Evolutionary conservation across 2,797 vertebrate genomes (phyloP).

Genomic region (Microctenopoma steveboyesi): DNA sequence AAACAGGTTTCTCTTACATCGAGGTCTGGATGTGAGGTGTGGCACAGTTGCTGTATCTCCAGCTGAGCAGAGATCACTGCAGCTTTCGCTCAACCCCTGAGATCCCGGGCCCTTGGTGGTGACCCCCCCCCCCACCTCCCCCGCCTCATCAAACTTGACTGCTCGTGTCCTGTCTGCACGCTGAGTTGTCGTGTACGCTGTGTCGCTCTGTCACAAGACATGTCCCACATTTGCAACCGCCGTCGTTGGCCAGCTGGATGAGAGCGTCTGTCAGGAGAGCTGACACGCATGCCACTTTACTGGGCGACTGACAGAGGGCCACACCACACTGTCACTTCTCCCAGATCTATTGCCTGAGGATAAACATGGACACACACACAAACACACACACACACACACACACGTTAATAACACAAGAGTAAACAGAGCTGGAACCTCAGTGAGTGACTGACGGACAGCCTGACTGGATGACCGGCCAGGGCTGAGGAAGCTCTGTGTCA

Average conservation of each 20-base stretch:
- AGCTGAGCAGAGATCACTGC: constrained; percentile 73
- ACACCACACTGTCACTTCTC: constrained; percentile 81
- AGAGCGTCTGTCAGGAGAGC: constrained; percentile 82
- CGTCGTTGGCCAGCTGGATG: constrained; percentile 77
- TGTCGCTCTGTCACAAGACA: constrained; percentile 81
- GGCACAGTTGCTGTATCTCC: constrained; percentile 49
- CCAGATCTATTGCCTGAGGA: constrained; percentile 78
- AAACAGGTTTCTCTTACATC: constrained; percentile 41
- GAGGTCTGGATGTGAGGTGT: constrained; percentile 48
- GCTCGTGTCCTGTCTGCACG: constrained; percentile 78
- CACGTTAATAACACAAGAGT: constrained; percentile 72
- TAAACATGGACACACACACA: constrained; percentile 56
- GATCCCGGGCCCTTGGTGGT: constrained; percentile 56
- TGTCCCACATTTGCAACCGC: constrained; percentile 83
- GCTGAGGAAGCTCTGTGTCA: constrained; percentile 76
- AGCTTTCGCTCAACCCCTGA: constrained; percentile 64
- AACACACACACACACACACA: constrained; percentile 28
- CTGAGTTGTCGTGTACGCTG: constrained; percentile 77
- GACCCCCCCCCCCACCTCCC: constrained; percentile 69
- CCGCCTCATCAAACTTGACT: constrained; percentile 78
- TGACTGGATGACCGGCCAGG: constrained; percentile 70
- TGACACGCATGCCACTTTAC: constrained; percentile 85
- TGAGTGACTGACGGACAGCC: constrained; percentile 76
- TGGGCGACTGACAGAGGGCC: constrained; percentile 81
- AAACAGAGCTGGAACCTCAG: constrained; percentile 69